A percentile compares a stretch with the other conserved stretches of the same genome.
Conservation (phyloP, 64 coral and sea anemone species). For the Montipora capricornis region DNA sequence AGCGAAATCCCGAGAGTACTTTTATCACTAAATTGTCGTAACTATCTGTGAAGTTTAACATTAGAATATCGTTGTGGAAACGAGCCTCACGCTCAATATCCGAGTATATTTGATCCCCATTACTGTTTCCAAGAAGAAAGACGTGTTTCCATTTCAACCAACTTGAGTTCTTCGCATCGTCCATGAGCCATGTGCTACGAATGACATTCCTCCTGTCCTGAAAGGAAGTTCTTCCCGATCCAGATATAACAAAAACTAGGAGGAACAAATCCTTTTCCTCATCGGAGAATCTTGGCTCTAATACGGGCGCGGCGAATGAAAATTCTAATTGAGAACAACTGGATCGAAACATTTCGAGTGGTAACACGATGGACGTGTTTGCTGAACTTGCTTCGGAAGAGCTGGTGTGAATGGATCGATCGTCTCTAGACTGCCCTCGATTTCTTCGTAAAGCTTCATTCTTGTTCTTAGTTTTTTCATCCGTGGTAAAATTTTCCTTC, state of each 20-base stretch:
- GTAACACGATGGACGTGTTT: not conserved
- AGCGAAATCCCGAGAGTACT: constrained; percentile 4
- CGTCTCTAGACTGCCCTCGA: too few species aligned
- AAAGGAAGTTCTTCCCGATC: not conserved
- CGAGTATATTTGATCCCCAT: not conserved
- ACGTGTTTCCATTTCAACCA: not conserved
- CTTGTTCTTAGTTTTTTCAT: not conserved
- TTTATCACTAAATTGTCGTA: constrained; percentile 1
- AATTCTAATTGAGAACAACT: not conserved
- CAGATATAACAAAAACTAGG: not conserved
- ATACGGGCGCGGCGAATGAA: not conserved
- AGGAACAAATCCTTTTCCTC: not conserved
- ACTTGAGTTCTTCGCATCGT: not conserved
- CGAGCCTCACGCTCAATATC: not conserved
- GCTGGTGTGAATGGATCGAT: not conserved
- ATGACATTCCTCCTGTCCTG: not conserved
- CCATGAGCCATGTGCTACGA: not conserved
- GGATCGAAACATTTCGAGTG: not conserved
- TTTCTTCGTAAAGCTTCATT: not conserved
- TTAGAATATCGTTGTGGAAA: not conserved
- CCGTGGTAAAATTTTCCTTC: not conserved
- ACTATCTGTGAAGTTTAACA: constrained; percentile 10
- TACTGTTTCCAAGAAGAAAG: not conserved
- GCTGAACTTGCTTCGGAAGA: not conserved
- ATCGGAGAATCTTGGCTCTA: not conserved